Percentiles rank a stretch among this genome's conserved stretches.
Evolutionary conservation across 2,888 invertebrate species (phyloP).

Genomic region (Agrypnus murinus): DNA sequence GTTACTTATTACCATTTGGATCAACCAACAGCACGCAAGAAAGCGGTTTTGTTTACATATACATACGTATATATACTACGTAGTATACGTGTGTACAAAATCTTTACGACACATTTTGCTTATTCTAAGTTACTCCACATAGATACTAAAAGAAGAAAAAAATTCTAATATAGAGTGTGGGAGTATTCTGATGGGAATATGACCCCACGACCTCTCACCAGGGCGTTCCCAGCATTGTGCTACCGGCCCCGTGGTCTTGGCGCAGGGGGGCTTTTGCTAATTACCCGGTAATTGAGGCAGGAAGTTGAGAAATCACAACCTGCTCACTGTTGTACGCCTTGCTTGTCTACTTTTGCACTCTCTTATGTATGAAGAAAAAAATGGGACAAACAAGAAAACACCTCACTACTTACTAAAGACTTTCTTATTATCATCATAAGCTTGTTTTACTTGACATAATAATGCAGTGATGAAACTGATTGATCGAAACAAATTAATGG

Average conservation of each 20-base stretch:
- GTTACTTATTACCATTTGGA: neutral
- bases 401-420: neutral
- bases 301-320: conserved; percentile 69
- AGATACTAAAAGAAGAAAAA: conserved; percentile 29
- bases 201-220: conserved; percentile 70
- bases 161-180: conserved; percentile 69
- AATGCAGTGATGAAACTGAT: too few species aligned
- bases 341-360: conserved; percentile 37
- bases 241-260: conserved; percentile 60
- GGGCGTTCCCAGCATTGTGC: conserved; percentile 72
- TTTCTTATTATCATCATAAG: conserved; percentile 19
- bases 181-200: conserved; percentile 72
- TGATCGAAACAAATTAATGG: too few species aligned
- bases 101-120: conserved; percentile 33
- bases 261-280: conserved; percentile 64
- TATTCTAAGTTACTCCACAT: conserved; percentile 55
- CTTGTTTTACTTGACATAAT: neutral
- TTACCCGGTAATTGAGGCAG: conserved; percentile 71
- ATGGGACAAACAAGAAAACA: conserved; percentile 39
- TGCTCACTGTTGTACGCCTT: conserved; percentile 41
- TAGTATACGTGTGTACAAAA: conserved; percentile 37
- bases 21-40: conserved; percentile 12
- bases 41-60: conserved; percentile 13
- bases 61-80: too few species aligned
- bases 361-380: conserved; percentile 25